A percentile compares a stretch with the other conserved stretches of the same genome.
Evolutionary conservation across 2,888 invertebrate genomes (phyloP).

Genomic region (Pyrochroa serraticornis): DNA sequence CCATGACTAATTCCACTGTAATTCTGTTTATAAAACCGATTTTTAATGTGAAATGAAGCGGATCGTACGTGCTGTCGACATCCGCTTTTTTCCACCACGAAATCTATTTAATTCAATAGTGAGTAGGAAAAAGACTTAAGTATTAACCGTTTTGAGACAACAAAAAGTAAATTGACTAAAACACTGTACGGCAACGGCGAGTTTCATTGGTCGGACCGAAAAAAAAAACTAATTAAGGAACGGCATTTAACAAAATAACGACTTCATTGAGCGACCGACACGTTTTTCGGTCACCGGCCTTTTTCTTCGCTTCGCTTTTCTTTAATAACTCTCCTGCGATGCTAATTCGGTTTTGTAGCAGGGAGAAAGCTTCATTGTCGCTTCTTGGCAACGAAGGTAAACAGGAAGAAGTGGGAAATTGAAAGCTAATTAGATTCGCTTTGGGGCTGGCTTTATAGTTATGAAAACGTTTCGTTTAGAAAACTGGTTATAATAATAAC

Average conservation of each 20-base stretch:
- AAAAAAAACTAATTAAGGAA: conserved; percentile 22
- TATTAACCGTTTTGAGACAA: conserved; percentile 36
- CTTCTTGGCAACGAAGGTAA: no score
- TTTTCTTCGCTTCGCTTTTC: neutral
- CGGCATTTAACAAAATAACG: conserved; percentile 27
- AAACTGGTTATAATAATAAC: no score
- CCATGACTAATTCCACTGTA: conserved; percentile 47
- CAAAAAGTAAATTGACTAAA: conserved; percentile 44
- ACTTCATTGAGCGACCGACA: conserved; percentile 16
- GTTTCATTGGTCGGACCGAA: conserved; percentile 19
- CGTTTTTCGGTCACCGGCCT: neutral
- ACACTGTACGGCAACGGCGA: conserved; percentile 14
- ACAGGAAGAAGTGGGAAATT: no score
- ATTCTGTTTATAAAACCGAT: conserved; percentile 49
- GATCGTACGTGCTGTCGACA: conserved; percentile 39
- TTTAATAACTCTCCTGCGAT: neutral
- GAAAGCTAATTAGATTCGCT: no score
- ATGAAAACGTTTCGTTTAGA: no score
- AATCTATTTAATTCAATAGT: conserved; percentile 34
- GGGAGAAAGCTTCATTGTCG: no score
- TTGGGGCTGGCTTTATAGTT: no score
- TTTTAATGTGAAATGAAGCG: conserved; percentile 48
- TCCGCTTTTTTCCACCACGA: conserved; percentile 36
- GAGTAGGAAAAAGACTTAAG: conserved; percentile 34
- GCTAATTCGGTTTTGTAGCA: no score